Evolutionary conservation across 2,888 invertebrate genomes (phyloP).

Genomic region (Cephus sareptanus): DNA sequence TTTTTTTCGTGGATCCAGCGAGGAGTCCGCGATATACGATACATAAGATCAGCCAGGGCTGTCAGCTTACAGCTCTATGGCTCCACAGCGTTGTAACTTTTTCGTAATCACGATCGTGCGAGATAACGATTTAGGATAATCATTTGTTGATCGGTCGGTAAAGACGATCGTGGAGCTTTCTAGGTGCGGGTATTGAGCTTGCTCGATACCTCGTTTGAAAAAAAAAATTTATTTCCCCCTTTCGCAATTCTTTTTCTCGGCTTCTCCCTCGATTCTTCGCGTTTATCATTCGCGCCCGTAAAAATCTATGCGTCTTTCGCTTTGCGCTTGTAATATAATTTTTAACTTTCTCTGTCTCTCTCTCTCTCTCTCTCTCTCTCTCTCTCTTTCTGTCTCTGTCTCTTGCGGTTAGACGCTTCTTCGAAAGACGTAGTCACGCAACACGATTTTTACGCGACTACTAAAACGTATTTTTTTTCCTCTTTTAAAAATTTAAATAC

Average conservation of each 20-base stretch:
- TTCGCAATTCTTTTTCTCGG: constrained; percentile 11
- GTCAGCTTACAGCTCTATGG: background rate
- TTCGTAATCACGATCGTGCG: background rate
- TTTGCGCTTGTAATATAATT: constrained; percentile 1
- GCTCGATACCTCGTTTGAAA: background rate
- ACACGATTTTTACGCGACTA: constrained; percentile 13
- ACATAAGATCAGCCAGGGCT: background rate
- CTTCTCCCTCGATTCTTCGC: background rate
- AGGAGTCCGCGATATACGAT: background rate
- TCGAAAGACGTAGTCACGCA: constrained; percentile 18
- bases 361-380: constrained; percentile 12
- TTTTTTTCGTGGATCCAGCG: constrained; percentile 18
- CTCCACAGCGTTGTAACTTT: background rate
- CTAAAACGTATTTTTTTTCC: constrained; percentile 14
- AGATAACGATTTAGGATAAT: background rate
- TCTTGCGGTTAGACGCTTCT: constrained; percentile 22
- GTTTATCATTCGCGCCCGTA: background rate
- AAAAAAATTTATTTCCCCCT: background rate
- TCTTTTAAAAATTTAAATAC: constrained; percentile 43
- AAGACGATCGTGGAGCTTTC: background rate
- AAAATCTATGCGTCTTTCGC: background rate
- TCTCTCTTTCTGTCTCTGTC: constrained; percentile 12
- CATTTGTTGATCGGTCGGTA: background rate
- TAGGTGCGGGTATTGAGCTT: background rate
- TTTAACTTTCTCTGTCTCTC: constrained; percentile 18